Percentiles rank a stretch among this genome's conserved stretches.
phyloP scores from a whole-genome alignment of 2,797 vertebrate species.

The Sebastes steindachneri region DNA sequence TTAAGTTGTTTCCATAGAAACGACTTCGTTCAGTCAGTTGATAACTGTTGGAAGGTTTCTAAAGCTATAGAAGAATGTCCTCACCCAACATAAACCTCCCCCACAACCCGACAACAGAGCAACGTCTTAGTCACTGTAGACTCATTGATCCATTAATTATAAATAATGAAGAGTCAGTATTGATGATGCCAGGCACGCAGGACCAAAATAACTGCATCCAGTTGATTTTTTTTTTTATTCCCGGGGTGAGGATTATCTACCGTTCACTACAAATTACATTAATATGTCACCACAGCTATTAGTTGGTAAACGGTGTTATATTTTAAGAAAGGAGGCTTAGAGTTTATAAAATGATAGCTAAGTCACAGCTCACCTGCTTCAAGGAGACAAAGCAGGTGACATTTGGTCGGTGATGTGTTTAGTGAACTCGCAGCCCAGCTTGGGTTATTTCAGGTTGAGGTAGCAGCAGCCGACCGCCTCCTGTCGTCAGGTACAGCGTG shows the following conservation, averaged over 20 bases:
- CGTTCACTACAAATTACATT: background rate
- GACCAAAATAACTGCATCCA: slow-evolving; percentile 6
- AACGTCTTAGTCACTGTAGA: slow-evolving; percentile 45
- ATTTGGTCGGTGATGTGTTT: slow-evolving; percentile 1
- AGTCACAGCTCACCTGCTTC: background rate
- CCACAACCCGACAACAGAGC: slow-evolving; percentile 26
- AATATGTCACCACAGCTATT: background rate
- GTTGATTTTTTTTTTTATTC: background rate
- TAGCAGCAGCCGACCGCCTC: background rate
- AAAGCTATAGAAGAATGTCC: slow-evolving; percentile 63
- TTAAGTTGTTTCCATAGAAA: slow-evolving; percentile 89
- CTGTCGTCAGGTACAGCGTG: slow-evolving; percentile 12
- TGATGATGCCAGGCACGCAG: slow-evolving; percentile 4
- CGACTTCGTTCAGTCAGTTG: slow-evolving; percentile 69
- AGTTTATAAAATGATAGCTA: background rate
- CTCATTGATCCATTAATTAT: slow-evolving; percentile 54
- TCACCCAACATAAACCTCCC: slow-evolving; percentile 41
- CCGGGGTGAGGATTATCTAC: background rate
- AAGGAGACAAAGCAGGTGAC: background rate
- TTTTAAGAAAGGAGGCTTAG: background rate
- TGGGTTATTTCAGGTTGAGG: slow-evolving; percentile 43
- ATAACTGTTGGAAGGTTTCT: slow-evolving; percentile 66
- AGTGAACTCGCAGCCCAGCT: background rate
- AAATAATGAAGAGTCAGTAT: slow-evolving; percentile 42
- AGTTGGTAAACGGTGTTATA: background rate